Evolutionary conservation across 1,140 invertebrate genomes (phyloP), one percentile per base, ranked within the genome.

Genomic region (Arion vulgaris): DNA sequence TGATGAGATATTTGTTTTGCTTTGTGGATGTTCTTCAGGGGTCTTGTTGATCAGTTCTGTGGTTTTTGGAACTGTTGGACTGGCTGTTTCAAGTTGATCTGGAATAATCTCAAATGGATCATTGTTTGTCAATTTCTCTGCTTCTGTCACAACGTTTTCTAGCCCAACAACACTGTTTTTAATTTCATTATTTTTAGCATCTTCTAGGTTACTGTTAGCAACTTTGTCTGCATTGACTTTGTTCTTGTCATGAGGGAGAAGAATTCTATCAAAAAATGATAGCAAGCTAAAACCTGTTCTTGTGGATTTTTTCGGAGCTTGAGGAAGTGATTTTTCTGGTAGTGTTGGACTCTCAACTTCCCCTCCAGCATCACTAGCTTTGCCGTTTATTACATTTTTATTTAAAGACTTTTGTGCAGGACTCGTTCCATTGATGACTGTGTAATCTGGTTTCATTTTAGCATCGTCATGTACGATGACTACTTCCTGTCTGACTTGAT

Each of bases 221-320:
- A 1, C 1, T 39, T 68, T 78, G 13, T 78, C 76, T 2, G 23
- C 19, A 23, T 15, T 45, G 15, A 15, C 32, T 32, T 78, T 78
- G 34, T 39, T 45, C 34, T 68, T 78, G 32, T 71, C 66, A 7
- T 68, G 36, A 38, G 80, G 80, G 17, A 81, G 80, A 1, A 81
- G 80, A 7, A 81, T 73, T 28, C 80, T 39, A 39, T 81, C 80
- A 62, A 81, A 81, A 62, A 81, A 81, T 1, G 69, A 73, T 17
- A 81, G 51, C 9, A 81, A 26, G 45, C 80, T 81, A 34, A 81
- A 81, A 4, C 69, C 69, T 19, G 80, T 72, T 36, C 80, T 51
- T 0, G 80, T 34, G 13, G 69, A 73, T 39, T 81, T 81, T 38
- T 38, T 53, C 49, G 7, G 45, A 23, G 28, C 32, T 23, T 49